Evolutionary conservation across 2,797 vertebrate species (phyloP), one percentile per base, ranked within the genome.

Genomic region (Sciaenops ocellatus): DNA sequence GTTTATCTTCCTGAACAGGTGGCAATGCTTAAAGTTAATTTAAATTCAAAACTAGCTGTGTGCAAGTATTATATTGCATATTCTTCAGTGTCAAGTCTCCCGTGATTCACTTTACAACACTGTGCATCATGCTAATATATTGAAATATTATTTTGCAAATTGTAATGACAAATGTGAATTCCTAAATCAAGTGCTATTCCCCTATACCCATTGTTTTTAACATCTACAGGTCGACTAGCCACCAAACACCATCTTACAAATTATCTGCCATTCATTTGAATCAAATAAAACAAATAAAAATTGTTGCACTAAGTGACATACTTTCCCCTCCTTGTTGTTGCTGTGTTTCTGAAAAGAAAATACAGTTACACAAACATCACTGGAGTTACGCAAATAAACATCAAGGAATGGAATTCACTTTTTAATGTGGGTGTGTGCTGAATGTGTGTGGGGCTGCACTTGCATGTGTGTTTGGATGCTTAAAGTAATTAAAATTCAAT

Each of bases 271-370:
- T 90, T 89, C 78, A 92, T 61, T 61, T 78, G 73, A 90, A 65
- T 83, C n/a, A 89, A 85, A 88, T 73, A 78, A 88, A 86, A 83
- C 41, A 89, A 88, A 87, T 42, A 88, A 78, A 89, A 89, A 89
- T 87, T 92, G 88, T 93, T 94, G 91, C 91, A 94, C 93, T 91
- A 86, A 84, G 85, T 90, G 89, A 96, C 95, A 90, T 96, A 95
- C 95, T 95, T 96, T 94, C 94, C 87, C 93, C 93, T 93, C 94
- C 95, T 93, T 94, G 94, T 81, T 94, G 95, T 90, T 94, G 93
- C 90, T 96, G 95, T 93, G 95, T 95, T 93, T 95, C 95, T 96
- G 95, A 89, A 95, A 95, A 93, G 93, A 92, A 94, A 95, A 94
- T 93, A 95, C 89, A 95, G 90, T 94, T 90, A 94, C 87, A 93